Base-by-base conservation (phyloP, 1,140 invertebrate species). In the Musca domestica region DNA sequence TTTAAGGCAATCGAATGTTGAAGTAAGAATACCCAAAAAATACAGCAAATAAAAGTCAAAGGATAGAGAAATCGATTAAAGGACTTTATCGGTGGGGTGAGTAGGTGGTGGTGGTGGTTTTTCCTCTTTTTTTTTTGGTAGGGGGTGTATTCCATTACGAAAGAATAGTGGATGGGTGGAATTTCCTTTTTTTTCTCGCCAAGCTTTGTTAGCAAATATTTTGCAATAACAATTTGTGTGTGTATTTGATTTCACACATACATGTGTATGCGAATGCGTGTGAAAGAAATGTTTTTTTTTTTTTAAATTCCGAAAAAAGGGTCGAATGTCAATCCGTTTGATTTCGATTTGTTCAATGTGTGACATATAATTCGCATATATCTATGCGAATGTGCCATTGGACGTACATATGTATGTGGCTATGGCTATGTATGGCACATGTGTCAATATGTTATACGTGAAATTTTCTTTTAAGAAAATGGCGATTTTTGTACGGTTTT, bases 241-340 rank as follows among this genome's bases (percentile, higher is more conserved):
- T n/a, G n/a, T n/a, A n/a, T n/a, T n/a, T n/a, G n/a, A n/a, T n/a
- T 30, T 30, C 27, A 30, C 27, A 30, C 9, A 9, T 30, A 9
- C 3, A 30, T 30, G 10, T 41, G 34, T 41, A 41, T 41, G 10
- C 10, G 10, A 2, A 41, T 41, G 34, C 34, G 34, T 41, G 34
- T 12, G 34, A 41, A 12, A 9, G 34, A 41, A 41, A 5, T 5
- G 12, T 41, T 17, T 63, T 22, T 64, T 41, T 17, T 63, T 22
- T 64, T 64, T 1, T 22, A 22, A 17, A 34, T 19, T 52, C 7
- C 2, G 17, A 68, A 58, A 25, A 61, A 63, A 56, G 67, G 67
- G 61, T 68, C 67, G 67, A 68, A 68, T 68, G 67, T 68, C 67
- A 68, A 68, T 68, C 54, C 47, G 54, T 68, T 68, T 56, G 30